Evolutionary conservation across 2,113 vertebrate genomes (phyloP).

Genomic region (Isurus oxyrinchus): DNA sequence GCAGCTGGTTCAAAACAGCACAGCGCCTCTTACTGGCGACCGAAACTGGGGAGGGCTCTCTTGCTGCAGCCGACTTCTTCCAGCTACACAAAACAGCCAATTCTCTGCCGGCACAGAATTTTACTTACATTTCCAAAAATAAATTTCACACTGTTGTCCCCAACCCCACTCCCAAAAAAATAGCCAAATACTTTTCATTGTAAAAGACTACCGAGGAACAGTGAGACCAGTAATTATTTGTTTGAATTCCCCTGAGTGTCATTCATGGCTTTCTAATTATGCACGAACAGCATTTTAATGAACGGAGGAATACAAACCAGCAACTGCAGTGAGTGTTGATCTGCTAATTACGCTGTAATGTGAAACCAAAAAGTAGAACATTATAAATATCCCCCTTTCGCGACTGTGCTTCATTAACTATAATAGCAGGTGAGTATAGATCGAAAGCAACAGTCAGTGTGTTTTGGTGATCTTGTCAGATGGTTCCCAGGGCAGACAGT

Average conservation of each 20-base stretch:
- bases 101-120: background rate
- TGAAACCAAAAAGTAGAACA: background rate
- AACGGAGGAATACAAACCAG: background rate
- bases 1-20: background rate
- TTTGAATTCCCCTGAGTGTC: background rate
- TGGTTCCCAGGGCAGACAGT: too few relatives aligned
- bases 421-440: background rate
- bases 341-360: background rate
- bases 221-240: background rate
- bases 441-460: too few relatives aligned
- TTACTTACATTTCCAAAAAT: background rate
- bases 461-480: too few relatives aligned
- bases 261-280: background rate
- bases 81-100: background rate
- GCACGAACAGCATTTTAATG: background rate
- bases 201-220: background rate
- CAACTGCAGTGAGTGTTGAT: background rate
- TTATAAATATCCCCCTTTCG: background rate
- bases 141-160: background rate
- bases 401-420: background rate
- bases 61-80: background rate
- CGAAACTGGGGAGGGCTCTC: background rate
- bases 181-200: too few relatives aligned
- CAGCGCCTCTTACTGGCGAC: background rate
- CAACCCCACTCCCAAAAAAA: background rate